Base-by-base conservation (phyloP, 2,888 invertebrate species). In the Allophyes oxyacanthae region DNA sequence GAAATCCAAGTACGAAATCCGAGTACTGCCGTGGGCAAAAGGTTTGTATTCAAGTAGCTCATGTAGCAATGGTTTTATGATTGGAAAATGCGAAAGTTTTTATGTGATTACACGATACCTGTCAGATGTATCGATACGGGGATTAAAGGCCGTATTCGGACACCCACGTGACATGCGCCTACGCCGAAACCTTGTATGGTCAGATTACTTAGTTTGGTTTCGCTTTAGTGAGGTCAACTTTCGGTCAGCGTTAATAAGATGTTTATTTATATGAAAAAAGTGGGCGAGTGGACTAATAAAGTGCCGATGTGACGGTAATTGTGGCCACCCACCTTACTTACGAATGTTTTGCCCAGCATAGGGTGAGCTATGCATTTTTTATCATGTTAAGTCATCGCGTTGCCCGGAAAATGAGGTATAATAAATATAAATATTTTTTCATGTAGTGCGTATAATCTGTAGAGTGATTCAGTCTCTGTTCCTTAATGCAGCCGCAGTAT, bases 111-210 rank as follows among this genome's bases (percentile, higher is more conserved):
- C 53, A 44, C 52, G 56, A 62, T 70, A 67, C 55, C 49, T 71
- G 75, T 69, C 67, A 57, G 60, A 60, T 67, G 53, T 64, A 52
- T 58, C 72, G 77, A 71, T 71, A 65, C 63, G 59, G 43, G 69
- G 79, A 79, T 82, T 66, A 75, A 71, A 59, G 70, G 77, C 71
- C 72, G 65, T 73, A 68, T 77, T 73, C 60, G 61, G 65, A 64
- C 83, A 69, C 85, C 83, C 81, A 85, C 86, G 77, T 59, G 58
- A 65, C 42, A 45, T 68, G 80, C 84, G 78, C 87, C 87, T 81
- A 86, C 87, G 77, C 80, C 26, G 52, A 6, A 6, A 45, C 85
- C 83, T 61, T 82, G 57, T 81, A 85, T 62, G 84, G 86, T 61
- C 68, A 69, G 79, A 83, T 82, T 85, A 82, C 81, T 83, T 77